Conservation (phyloP, 2,113 vertebrate species). For the Ophthalmolycus amberensis region DNA sequence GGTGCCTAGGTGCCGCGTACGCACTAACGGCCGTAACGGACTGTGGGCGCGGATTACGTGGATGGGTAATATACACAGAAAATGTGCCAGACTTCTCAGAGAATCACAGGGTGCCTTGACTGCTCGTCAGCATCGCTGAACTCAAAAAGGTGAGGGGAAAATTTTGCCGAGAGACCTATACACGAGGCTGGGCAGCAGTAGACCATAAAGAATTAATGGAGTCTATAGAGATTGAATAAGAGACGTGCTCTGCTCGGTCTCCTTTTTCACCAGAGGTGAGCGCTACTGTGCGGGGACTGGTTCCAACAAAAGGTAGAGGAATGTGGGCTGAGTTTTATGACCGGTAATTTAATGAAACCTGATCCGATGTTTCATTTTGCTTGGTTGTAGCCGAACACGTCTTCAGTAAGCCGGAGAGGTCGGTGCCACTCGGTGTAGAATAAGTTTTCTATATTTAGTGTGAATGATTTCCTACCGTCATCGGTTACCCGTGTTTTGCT, state of each 20-base stretch:
- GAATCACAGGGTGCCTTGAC: slow-evolving; percentile 44
- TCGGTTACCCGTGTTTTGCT: slow-evolving; percentile 25
- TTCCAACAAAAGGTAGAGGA: slow-evolving; percentile 51
- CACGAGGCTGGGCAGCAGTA: slow-evolving; percentile 61
- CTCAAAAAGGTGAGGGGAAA: slow-evolving; percentile 50
- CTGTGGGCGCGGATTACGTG: neutral
- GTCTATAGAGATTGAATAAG: slow-evolving; percentile 61
- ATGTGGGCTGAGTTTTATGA: slow-evolving; percentile 37
- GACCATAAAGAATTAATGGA: slow-evolving; percentile 77
- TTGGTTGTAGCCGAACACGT: slow-evolving; percentile 10
- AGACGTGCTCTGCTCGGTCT: slow-evolving; percentile 51
- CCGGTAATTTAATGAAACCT: slow-evolving; percentile 47
- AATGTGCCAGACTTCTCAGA: slow-evolving; percentile 31
- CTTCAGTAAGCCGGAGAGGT: slow-evolving; percentile 15
- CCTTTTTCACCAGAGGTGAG: slow-evolving; percentile 39
- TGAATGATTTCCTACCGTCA: slow-evolving; percentile 38
- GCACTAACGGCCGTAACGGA: slow-evolving; percentile 13
- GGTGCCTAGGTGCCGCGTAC: neutral
- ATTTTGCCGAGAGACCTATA: slow-evolving; percentile 46
- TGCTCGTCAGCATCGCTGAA: slow-evolving; percentile 58
- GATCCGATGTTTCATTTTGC: slow-evolving; percentile 22
- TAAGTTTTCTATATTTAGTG: slow-evolving; percentile 46
- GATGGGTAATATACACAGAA: slow-evolving; percentile 31
- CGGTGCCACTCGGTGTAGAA: slow-evolving; percentile 28
- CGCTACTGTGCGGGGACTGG: slow-evolving; percentile 25